Base-by-base conservation (phyloP, 2,113 vertebrate species). In the Lagopus muta region DNA sequence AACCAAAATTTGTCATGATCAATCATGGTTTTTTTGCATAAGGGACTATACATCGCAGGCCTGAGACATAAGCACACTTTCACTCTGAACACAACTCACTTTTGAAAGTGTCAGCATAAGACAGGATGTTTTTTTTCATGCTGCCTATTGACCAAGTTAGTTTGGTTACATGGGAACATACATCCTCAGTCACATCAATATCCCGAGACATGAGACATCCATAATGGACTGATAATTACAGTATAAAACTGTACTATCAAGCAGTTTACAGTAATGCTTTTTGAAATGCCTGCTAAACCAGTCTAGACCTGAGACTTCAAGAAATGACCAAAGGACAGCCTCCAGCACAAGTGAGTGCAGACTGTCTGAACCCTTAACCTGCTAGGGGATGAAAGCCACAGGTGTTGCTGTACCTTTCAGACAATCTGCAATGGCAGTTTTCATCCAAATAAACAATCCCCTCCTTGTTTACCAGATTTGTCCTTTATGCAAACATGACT, bases 71-170 rank as follows among this genome's bases (percentile, higher is more conserved):
- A 81, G 58, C 28, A 36, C 64, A 83, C 62, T 93, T 92, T 86
- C 72, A 57, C 22, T 93, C 82, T 83, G 86, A 94, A 86, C 47
- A 90, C 30, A 66, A 86, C 72, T 83, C 6, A 70, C 58, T 87
- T 92, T 42, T 73, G 40, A 79, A 93, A 85, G 60, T 14, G 34
- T 81, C 79, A 86, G 36, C 55, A 88, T 92, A 76, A 43, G 84
- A 65, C 27, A 48, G 17, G 17, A 0, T 38, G 11, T 34, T 43
- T 73, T 79, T 79, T 78, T 90, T 82, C 34, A 73, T 40, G 34
- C 45, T 50, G 40, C 21, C 32, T 93, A 79, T 79, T 76, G 40
- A 77, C 27, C 34, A 38, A 74, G 32, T 42, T 75, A 43, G 10
- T 62, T 79, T 60, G 48, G 14, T 74, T 88, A 30, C 45, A 70